These are phyloP conservation scores for Timema podura DNA, from an alignment of 2,888 invertebrate species.

Conservation along the genomic window DNA sequence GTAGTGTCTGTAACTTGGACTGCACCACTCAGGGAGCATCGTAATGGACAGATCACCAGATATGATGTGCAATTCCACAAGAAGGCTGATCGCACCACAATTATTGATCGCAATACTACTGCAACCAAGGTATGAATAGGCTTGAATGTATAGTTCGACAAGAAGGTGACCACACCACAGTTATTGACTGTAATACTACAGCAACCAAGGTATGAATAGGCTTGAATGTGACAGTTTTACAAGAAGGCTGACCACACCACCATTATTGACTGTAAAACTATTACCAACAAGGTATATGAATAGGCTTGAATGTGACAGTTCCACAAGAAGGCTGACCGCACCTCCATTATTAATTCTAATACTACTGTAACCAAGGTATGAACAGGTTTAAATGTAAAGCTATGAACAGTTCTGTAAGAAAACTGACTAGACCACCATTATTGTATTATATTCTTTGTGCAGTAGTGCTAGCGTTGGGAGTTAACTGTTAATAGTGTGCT, in stretches of 20 bases:
- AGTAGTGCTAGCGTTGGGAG: too few relatives aligned
- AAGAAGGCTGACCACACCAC: conserved; percentile 82
- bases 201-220: conserved; percentile 52
- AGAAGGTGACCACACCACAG: conserved; percentile 77
- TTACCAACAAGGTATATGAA: conserved; percentile 53
- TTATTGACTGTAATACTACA: conserved; percentile 73
- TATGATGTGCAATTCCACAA: conserved; percentile 93
- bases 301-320: conserved; percentile 54
- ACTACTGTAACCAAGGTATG: conserved; percentile 63
- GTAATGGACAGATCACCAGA: conserved; percentile 90
- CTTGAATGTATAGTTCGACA: conserved; percentile 77
- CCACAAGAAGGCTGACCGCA: conserved; percentile 81
- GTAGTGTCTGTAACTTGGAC: conserved; percentile 89
- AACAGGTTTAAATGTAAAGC: too few relatives aligned
- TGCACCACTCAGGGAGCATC: conserved; percentile 75
- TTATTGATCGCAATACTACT: conserved; percentile 73
- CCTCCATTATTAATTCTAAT: conserved; percentile 70
- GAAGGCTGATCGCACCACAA: conserved; percentile 75
- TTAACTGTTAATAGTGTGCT: too few relatives aligned
- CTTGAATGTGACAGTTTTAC: conserved; percentile 75
- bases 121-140: conserved; percentile 52
- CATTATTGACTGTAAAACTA: conserved; percentile 71
- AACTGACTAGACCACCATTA: conserved; percentile 73
- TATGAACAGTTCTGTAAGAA: conserved; percentile 75
- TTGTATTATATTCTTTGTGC: conserved; percentile 41